phyloP scores from a whole-genome alignment of 2,888 invertebrate species.

The Ditula angustiorana region DNA sequence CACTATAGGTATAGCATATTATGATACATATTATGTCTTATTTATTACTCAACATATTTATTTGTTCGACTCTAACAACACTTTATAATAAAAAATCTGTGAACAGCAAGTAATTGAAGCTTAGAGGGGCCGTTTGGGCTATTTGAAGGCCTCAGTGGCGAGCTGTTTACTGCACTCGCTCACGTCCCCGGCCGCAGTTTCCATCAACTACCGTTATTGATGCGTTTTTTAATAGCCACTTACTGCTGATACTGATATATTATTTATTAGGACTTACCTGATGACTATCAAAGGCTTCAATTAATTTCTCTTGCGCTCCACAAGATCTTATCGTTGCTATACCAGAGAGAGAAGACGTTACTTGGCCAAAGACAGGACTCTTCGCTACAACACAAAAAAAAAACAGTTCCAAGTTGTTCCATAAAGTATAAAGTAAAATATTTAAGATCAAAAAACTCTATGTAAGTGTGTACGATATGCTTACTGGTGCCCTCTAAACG shows the following conservation, averaged over 20 bases:
- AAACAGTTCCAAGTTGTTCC: not conserved
- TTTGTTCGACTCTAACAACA: no score
- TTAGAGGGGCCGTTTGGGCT: not conserved
- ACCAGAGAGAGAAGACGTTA: constrained; percentile 90
- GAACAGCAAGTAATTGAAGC: constrained; percentile 8
- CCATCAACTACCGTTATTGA: constrained; percentile 1
- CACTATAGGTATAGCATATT: no score
- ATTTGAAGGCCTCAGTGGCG: not conserved
- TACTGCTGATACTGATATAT: constrained; percentile 1
- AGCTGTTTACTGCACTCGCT: not conserved
- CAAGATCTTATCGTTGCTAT: constrained; percentile 91
- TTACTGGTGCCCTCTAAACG: constrained; percentile 87
- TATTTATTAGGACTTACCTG: constrained; percentile 69
- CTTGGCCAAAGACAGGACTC: constrained; percentile 92
- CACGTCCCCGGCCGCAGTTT: not conserved
- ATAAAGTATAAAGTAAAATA: not conserved
- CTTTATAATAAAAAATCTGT: not conserved
- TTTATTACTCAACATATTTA: no score
- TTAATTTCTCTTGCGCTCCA: constrained; percentile 87
- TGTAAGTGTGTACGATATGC: constrained; percentile 48
- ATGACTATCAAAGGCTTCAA: constrained; percentile 85
- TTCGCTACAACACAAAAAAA: constrained; percentile 83
- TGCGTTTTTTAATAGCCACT: not conserved
- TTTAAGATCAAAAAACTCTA: not conserved
- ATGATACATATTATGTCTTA: no score